These are phyloP conservation scores for Anoura caudifer DNA, from an alignment of 2,113 vertebrate species.

Conservation along the genomic window DNA sequence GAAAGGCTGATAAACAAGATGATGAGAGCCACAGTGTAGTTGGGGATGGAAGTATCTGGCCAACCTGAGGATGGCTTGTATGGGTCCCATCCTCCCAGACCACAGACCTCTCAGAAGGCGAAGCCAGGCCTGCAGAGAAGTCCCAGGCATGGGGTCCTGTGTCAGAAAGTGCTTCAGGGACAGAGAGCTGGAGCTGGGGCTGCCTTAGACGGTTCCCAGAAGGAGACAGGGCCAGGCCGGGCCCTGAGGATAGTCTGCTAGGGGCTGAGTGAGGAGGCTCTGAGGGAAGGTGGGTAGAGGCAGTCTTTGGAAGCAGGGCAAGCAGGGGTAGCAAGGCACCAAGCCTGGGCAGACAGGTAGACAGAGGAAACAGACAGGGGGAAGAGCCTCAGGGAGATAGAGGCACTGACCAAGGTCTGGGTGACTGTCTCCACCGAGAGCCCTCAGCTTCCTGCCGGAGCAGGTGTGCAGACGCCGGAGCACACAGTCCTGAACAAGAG, in stretches of 20 bases:
- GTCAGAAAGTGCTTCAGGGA: neutral
- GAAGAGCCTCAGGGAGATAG: too few species aligned
- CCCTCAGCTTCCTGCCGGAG: neutral
- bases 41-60: neutral
- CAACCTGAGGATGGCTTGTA: neutral
- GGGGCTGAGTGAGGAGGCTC: neutral
- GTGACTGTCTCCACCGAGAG: neutral
- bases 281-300: neutral
- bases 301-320: neutral
- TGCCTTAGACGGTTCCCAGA: neutral
- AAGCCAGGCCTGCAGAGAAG: neutral
- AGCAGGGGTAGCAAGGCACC: neutral
- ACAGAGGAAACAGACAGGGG: neutral
- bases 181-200: too few species aligned
- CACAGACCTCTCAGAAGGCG: neutral
- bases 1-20: neutral
- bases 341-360: neutral
- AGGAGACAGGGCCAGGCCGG: neutral
- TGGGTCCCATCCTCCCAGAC: too few species aligned
- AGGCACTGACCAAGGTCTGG: neutral
- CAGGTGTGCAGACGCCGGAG: neutral
- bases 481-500: rapidly evolving
- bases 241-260: neutral
- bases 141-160: neutral
- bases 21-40: neutral